phyloP scores from a whole-genome alignment of 1,140 invertebrate genomes.

The Drosophila obscura region DNA sequence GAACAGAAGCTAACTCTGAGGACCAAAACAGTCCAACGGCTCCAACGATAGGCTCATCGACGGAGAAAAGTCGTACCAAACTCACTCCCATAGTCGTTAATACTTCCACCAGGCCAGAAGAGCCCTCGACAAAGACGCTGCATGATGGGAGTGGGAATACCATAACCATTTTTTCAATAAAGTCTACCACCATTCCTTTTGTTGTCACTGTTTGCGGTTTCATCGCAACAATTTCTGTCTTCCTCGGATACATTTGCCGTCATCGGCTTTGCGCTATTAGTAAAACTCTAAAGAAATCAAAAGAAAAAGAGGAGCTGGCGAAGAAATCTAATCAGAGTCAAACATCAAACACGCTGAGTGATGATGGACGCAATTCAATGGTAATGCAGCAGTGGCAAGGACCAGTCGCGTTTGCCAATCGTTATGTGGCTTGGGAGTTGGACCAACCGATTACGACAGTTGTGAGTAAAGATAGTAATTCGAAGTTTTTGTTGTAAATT shows the following conservation, averaged over 20 bases:
- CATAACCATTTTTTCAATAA: slow-evolving; percentile 54
- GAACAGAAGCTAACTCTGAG: slow-evolving; percentile 7
- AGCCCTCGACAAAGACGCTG: slow-evolving; percentile 8
- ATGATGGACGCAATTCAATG: slow-evolving; percentile 82
- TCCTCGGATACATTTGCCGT: slow-evolving; percentile 85
- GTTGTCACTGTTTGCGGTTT: slow-evolving; percentile 85
- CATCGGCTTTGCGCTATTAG: slow-evolving; percentile 85
- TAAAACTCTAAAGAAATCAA: slow-evolving; percentile 82
- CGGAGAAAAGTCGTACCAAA: slow-evolving; percentile 62
- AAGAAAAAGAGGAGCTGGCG: slow-evolving; percentile 87
- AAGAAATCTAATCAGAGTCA: slow-evolving; percentile 81
- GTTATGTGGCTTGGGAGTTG: slow-evolving; percentile 91
- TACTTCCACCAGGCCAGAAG: slow-evolving; percentile 40
- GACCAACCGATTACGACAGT: slow-evolving; percentile 85
- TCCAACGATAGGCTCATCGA: slow-evolving; percentile 16
- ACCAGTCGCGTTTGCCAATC: slow-evolving; percentile 90
- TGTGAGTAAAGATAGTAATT: slow-evolving; percentile 32
- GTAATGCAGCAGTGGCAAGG: slow-evolving; percentile 89
- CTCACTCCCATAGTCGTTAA: slow-evolving; percentile 61
- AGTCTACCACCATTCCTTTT: slow-evolving; percentile 85
- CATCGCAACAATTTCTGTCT: slow-evolving; percentile 85
- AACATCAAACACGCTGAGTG: slow-evolving; percentile 68
- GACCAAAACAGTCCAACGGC: background rate
- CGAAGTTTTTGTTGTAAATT: no score
- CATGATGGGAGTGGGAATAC: slow-evolving; percentile 20